Conservation (phyloP, 2,888 invertebrate species). For the Tiphia femorata region DNA sequence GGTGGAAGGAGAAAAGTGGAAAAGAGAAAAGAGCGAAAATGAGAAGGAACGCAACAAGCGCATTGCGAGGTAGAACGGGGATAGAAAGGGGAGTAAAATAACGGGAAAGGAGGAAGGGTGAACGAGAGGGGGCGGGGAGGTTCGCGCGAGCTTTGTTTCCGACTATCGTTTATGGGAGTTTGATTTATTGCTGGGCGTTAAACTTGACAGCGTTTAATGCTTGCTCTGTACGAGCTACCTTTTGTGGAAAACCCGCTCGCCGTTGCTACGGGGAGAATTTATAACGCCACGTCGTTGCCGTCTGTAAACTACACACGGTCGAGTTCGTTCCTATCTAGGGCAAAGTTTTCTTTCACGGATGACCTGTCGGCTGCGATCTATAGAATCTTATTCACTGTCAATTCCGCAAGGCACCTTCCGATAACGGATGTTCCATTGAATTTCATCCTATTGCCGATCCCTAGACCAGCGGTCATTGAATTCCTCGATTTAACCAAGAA, state of each 20-base stretch:
- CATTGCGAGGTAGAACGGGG: not conserved
- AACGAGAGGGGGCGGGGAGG: not conserved
- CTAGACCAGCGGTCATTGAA: no score
- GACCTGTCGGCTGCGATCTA: not conserved
- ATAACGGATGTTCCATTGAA: no score
- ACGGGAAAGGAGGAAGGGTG: not conserved
- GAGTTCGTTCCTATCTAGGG: no score
- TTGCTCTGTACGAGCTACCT: not conserved
- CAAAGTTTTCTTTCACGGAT: conserved; percentile 3
- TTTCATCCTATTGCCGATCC: no score
- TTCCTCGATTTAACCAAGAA: no score
- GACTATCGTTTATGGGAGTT: conserved; percentile 15
- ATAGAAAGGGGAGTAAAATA: not conserved
- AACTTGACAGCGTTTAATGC: conserved; percentile 25
- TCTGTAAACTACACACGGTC: no score
- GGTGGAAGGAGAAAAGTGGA: not conserved
- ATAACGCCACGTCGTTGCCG: not conserved
- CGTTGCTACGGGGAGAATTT: not conserved
- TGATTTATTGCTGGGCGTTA: conserved; percentile 25
- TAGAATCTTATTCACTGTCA: not conserved
- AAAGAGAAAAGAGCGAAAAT: conserved; percentile 1
- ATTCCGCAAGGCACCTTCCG: not conserved
- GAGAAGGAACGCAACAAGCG: not conserved
- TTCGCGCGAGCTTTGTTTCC: conserved; percentile 15
- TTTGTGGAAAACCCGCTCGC: not conserved